Percentiles rank a stretch among this genome's conserved stretches.
Conservation (phyloP, 1,140 invertebrate genomes). For the Aricia agestis region DNA sequence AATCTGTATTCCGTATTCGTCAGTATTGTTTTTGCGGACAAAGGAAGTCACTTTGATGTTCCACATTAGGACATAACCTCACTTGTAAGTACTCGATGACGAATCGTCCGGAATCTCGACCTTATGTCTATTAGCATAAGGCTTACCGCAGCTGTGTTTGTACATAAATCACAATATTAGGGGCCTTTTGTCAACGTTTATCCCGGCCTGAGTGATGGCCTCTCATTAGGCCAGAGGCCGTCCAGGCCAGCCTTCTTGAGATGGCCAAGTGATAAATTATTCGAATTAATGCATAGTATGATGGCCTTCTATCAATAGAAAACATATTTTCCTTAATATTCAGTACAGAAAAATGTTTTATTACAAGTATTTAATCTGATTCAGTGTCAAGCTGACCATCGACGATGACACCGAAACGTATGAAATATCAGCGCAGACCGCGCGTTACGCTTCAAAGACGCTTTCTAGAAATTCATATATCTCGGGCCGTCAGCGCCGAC, state of each 20-base stretch:
- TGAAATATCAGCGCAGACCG: too few species aligned
- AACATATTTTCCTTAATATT: background rate
- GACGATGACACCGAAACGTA: too few species aligned
- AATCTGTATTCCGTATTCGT: background rate
- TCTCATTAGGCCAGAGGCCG: conserved; percentile 31
- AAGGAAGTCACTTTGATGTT: conserved; percentile 4
- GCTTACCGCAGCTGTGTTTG: background rate
- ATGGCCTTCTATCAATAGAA: background rate
- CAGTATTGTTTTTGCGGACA: conserved; percentile 7
- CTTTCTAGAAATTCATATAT: too few species aligned
- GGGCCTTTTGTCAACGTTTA: conserved; percentile 31
- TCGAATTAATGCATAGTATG: background rate
- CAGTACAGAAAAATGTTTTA: too few species aligned
- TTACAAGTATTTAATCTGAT: too few species aligned
- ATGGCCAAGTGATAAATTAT: conserved; percentile 25
- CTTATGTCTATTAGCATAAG: background rate
- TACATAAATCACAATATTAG: conserved; percentile 27
- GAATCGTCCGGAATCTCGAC: background rate
- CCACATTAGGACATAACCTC: conserved; percentile 7
- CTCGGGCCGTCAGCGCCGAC: too few species aligned
- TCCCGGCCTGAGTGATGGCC: conserved; percentile 31
- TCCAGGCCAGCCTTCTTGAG: conserved; percentile 31
- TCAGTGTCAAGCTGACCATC: too few species aligned
- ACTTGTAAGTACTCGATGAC: background rate
- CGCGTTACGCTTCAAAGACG: too few species aligned